Base-by-base conservation (phyloP, 2,113 vertebrate genomes). In the Donacobius atricapilla region DNA sequence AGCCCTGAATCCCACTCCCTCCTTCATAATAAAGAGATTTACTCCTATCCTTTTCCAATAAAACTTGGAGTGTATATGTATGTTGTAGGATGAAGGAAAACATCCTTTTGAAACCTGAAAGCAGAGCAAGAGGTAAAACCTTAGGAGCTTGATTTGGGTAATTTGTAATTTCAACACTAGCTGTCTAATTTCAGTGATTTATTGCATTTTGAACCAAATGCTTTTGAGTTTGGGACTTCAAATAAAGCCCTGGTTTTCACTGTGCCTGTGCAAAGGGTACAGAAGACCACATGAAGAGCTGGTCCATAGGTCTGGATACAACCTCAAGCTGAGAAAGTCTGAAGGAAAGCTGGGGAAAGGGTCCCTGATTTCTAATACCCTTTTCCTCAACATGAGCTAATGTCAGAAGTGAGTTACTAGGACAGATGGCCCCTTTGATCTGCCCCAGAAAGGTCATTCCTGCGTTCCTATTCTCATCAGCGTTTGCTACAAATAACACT, bases 361-460 rank as follows among this genome's bases (percentile, higher is more conserved):
- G 40, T 27, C 50, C 30, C 17, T 77, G 79, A 35, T 86, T 92
- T 90, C 63, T 51, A 72, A 24, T 8, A 76, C 40, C 31, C 14
- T 92, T 69, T 76, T 61, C 58, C 83, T 72, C 90, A 97, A 45
- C 71, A 24, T 77, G 85, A 47, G 71, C 27, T 42, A 54, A 28
- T 39, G 85, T 81, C 92, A 97, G 71, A 77, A 68, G 19, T 90
- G 90, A 92, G 30, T 86, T 83, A 80, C 23, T 0, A 13, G 79
- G 66, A 86, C 83, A 97, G 79, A 44, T 80, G 58, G 50, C 30
- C 54, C 25, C 83, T 94, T 95, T 89, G 88, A 94, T 92, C 86
- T 92, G 35, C 50, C 39, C 75, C n/a, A 83, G 63, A 44, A 61
- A 93, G 45, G 90, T 80, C 54, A 73, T 58, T 42, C 45, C 58